Percentiles rank a stretch among this genome's conserved stretches.
These are phyloP conservation scores for Microtus ochrogaster DNA, from an alignment of 2,113 vertebrate species.

Conservation along the genomic window DNA sequence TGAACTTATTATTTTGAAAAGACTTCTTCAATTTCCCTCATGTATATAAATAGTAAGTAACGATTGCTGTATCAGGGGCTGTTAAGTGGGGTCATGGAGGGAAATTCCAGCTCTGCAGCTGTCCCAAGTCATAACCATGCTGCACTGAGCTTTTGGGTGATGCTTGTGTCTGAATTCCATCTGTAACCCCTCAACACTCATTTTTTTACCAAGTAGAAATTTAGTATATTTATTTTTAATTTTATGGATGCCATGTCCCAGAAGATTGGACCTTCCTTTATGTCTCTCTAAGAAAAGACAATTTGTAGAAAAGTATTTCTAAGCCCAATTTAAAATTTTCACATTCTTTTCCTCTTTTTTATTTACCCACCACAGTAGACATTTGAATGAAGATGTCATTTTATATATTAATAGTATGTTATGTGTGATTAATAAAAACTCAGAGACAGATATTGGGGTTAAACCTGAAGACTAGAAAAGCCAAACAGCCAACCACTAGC, in stretches of 20 bases:
- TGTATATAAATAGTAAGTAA: neutral
- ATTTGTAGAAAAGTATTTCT: neutral
- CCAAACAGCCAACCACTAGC: no score
- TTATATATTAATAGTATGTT: neutral
- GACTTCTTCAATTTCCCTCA: neutral
- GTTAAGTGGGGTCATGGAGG: neutral
- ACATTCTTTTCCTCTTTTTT: no score
- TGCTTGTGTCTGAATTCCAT: neutral
- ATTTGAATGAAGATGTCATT: neutral
- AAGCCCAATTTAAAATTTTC: neutral
- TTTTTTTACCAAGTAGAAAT: neutral
- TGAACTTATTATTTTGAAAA: neutral
- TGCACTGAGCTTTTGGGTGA: neutral
- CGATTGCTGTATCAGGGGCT: neutral
- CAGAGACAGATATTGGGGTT: no score
- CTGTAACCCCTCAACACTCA: neutral
- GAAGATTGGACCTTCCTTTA: no score
- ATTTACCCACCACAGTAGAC: neutral
- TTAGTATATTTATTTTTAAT: neutral
- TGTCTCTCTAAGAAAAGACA: neutral
- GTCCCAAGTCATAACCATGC: neutral
- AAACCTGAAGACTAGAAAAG: no score
- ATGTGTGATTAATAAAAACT: no score
- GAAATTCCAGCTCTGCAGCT: neutral
- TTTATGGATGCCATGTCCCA: neutral